Conservation (phyloP, 2,113 vertebrate genomes). For the Limnothrissa miodon region DNA sequence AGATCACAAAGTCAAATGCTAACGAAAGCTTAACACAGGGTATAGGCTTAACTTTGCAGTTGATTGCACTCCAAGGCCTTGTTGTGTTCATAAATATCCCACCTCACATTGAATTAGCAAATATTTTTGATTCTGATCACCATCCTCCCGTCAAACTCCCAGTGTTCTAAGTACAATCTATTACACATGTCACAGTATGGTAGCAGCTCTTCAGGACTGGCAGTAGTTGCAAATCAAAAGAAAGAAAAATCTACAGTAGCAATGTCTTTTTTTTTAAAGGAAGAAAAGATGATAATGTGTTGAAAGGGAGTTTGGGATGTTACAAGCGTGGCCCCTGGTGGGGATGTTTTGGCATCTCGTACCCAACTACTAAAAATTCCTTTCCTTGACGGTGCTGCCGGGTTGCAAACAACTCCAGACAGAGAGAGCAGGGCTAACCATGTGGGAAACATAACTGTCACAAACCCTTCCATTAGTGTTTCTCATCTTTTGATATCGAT, state of each 20-base stretch:
- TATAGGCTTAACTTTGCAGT: constrained; percentile 53
- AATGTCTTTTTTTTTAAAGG: constrained; percentile 53
- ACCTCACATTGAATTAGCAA: constrained; percentile 46
- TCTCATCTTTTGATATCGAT: background rate
- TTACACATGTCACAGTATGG: constrained; percentile 52
- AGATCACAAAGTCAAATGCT: constrained; percentile 61
- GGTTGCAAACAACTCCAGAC: constrained; percentile 1
- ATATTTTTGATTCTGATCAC: constrained; percentile 56
- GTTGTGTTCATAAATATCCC: constrained; percentile 47
- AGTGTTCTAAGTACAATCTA: constrained; percentile 57
- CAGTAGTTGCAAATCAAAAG: constrained; percentile 56
- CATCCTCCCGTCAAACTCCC: constrained; percentile 57
- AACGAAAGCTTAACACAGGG: constrained; percentile 57
- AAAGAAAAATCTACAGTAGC: constrained; percentile 62
- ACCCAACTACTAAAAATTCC: background rate
- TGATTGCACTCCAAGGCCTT: constrained; percentile 55
- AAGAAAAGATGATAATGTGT: constrained; percentile 31
- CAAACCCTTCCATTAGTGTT: background rate
- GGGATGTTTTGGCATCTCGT: constrained; percentile 3
- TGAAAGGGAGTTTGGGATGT: constrained; percentile 30
- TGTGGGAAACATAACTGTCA: constrained; percentile 15
- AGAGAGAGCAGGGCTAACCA: background rate
- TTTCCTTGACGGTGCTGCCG: background rate
- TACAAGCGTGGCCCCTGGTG: constrained; percentile 28
- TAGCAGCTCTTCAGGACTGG: constrained; percentile 60